Evolutionary conservation across 2,797 vertebrate genomes (phyloP).

Genomic region (Borostomias antarcticus): DNA sequence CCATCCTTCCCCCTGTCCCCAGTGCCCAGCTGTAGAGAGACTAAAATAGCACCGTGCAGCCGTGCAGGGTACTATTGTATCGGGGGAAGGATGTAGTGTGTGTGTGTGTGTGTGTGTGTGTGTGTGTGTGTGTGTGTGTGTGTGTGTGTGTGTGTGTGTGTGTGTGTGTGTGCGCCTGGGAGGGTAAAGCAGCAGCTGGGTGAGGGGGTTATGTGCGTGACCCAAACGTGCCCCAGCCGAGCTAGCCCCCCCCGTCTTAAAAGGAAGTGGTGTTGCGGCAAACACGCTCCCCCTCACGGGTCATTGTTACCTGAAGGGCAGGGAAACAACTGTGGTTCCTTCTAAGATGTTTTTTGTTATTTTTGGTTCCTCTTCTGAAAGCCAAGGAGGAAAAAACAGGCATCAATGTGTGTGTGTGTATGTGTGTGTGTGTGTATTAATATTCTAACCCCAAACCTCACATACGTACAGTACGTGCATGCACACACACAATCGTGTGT

Average conservation of each 20-base stretch:
- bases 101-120: not conserved
- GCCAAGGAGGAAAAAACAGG: conserved; percentile 58
- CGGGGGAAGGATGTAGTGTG: conserved; percentile 18
- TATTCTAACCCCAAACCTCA: too few relatives aligned
- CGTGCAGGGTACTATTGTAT: conserved; percentile 43
- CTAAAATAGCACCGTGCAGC: conserved; percentile 30
- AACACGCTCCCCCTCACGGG: conserved; percentile 41
- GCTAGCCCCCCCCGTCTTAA: conserved; percentile 25
- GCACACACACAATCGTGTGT: not conserved
- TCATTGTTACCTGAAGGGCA: conserved; percentile 70
- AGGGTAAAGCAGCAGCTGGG: too few relatives aligned
- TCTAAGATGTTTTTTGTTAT: conserved; percentile 45
- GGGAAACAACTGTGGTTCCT: conserved; percentile 70
- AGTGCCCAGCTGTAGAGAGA: conserved; percentile 17
- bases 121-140: conserved; percentile 22
- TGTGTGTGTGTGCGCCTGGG: conserved; percentile 8
- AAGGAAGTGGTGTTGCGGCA: conserved; percentile 52
- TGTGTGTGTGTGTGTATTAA: conserved; percentile 4
- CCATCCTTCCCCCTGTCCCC: conserved; percentile 33
- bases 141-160: conserved; percentile 32
- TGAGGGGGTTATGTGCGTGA: conserved; percentile 39
- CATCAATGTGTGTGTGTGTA: conserved; percentile 21
- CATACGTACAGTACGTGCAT: not conserved
- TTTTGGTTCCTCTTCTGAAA: conserved; percentile 50
- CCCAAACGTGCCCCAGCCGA: conserved; percentile 32